These are phyloP conservation scores for Cynocephalus volans DNA, from an alignment of 2,113 vertebrate species.

Conservation along the genomic window DNA sequence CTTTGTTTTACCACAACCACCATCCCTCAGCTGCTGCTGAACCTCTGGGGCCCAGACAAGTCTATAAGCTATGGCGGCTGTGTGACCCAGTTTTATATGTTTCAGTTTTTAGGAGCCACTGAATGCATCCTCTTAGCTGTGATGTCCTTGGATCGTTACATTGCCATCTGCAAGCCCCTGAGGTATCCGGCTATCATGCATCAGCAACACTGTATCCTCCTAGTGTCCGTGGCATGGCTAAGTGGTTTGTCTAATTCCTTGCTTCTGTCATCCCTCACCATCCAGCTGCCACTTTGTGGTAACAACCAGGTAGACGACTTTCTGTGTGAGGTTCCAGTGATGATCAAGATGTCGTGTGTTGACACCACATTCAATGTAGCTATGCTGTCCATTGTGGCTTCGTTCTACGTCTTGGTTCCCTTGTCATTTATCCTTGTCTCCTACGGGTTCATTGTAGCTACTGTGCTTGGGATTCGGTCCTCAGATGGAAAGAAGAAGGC, in stretches of 20 bases:
- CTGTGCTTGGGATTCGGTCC: conserved; percentile 59
- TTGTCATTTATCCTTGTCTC: conserved; percentile 74
- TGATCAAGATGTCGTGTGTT: conserved; percentile 78
- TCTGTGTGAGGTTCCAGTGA: conserved; percentile 76
- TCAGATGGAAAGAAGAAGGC: conserved; percentile 63
- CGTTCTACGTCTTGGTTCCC: conserved; percentile 51
- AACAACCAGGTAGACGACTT: conserved; percentile 70
- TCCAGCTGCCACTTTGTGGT: conserved; percentile 76
- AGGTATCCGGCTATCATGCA: conserved; percentile 76
- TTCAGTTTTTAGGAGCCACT: conserved; percentile 68
- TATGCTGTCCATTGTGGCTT: conserved; percentile 60
- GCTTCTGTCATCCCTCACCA: conserved; percentile 66
- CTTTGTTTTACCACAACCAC: conserved; percentile 79
- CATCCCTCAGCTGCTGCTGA: conserved; percentile 67
- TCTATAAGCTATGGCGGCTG: conserved; percentile 74
- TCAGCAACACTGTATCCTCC: not conserved
- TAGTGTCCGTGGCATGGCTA: conserved; percentile 66
- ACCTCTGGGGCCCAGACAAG: conserved; percentile 73
- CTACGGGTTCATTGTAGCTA: conserved; percentile 69
- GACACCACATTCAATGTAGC: conserved; percentile 70
- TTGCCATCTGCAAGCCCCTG: conserved; percentile 79
- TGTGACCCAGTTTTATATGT: conserved; percentile 74
- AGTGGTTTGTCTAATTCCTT: conserved; percentile 69
- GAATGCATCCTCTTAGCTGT: conserved; percentile 76
- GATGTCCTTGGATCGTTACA: conserved; percentile 75